These are phyloP conservation scores for Zaprionus obscuricornis DNA, from an alignment of 2,888 invertebrate genomes.

Conservation along the genomic window DNA sequence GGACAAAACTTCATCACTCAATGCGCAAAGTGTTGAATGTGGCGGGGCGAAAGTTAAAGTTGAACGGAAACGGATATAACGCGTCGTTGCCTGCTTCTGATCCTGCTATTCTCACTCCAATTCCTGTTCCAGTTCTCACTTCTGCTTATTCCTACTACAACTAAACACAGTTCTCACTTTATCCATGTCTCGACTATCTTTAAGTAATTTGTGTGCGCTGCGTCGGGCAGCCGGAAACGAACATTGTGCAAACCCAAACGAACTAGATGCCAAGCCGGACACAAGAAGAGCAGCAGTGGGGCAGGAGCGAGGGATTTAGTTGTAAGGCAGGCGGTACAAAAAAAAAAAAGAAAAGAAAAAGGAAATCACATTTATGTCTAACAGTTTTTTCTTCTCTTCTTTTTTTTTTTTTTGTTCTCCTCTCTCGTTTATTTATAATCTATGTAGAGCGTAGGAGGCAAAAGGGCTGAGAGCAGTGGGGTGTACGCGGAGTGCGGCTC, in stretches of 20 bases:
- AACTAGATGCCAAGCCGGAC: slow-evolving; percentile 14
- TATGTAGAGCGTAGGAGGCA: too few relatives aligned
- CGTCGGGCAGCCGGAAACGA: slow-evolving; percentile 52
- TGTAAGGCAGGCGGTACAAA: slow-evolving; percentile 21
- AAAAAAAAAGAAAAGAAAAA: slow-evolving; percentile 27
- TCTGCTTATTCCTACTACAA: slow-evolving; percentile 3
- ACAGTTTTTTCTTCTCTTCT: slow-evolving; percentile 31
- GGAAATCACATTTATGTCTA: slow-evolving; percentile 63
- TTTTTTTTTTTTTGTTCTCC: background rate
- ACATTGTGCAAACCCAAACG: slow-evolving; percentile 45
- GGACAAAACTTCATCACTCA: slow-evolving; percentile 65
- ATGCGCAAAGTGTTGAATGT: slow-evolving; percentile 60
- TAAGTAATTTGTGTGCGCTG: slow-evolving; percentile 65
- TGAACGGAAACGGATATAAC: slow-evolving; percentile 69
- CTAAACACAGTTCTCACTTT: slow-evolving; percentile 29
- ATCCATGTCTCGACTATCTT: slow-evolving; percentile 52
- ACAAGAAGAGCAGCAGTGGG: background rate
- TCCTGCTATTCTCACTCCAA: background rate
- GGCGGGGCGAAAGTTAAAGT: slow-evolving; percentile 49
- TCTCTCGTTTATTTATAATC: slow-evolving; percentile 11
- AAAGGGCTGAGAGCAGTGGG: too few relatives aligned
- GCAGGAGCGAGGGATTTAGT: too few relatives aligned
- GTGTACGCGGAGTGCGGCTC: too few relatives aligned
- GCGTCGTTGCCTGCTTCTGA: slow-evolving; percentile 52
- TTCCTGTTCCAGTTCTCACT: background rate